Conservation (phyloP, 2,113 vertebrate genomes). For the Ictalurus furcatus region DNA sequence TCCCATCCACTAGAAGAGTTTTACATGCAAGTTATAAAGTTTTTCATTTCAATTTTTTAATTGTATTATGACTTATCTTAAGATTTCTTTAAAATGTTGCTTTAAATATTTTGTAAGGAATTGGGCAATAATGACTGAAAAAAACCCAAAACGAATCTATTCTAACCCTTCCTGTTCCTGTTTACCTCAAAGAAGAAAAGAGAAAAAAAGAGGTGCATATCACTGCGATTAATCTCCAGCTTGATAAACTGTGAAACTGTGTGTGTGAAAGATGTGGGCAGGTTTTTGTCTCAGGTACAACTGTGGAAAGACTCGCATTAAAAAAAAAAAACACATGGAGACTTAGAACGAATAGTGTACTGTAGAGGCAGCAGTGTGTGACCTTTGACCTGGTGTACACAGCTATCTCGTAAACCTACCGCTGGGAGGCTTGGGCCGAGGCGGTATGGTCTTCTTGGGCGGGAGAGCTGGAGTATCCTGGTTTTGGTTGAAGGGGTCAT, state of each 20-base stretch:
- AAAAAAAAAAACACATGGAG: not conserved
- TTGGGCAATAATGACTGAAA: not conserved
- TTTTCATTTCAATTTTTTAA: not conserved
- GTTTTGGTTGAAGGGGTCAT: slow-evolving; percentile 92
- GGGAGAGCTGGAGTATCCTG: slow-evolving; percentile 90
- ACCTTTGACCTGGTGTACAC: not conserved
- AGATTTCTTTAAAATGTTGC: not conserved
- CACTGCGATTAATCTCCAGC: not conserved
- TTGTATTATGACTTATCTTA: not conserved
- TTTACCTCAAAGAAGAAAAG: slow-evolving; percentile 8
- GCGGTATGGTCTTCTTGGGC: slow-evolving; percentile 91
- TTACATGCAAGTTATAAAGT: not conserved
- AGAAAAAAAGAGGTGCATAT: not conserved
- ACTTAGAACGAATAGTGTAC: not conserved
- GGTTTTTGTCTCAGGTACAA: not conserved
- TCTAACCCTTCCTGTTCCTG: slow-evolving; percentile 32
- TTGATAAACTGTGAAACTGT: slow-evolving; percentile 15
- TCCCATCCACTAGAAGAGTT: not conserved
- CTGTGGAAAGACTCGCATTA: not conserved
- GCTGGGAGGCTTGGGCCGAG: slow-evolving; percentile 91
- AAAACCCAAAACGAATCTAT: not conserved
- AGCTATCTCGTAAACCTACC: slow-evolving; percentile 75
- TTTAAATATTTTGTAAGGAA: not conserved
- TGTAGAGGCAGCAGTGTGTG: not conserved
- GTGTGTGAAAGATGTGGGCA: slow-evolving; percentile 24